These are phyloP conservation scores for Petaurus breviceps DNA, from an alignment of 2,113 vertebrate genomes.

Conservation along the genomic window DNA sequence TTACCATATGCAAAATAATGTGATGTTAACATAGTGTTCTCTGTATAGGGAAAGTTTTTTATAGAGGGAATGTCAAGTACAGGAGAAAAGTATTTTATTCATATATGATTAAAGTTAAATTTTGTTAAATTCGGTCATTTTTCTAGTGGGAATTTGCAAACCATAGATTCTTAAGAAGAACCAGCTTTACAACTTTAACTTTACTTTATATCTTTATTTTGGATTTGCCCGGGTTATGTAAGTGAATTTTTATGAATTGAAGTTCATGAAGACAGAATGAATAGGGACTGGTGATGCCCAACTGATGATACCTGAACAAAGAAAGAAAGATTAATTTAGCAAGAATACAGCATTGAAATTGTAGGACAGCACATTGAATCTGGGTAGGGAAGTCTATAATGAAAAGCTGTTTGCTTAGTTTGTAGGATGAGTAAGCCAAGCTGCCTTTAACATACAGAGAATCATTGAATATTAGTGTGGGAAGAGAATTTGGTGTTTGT, in stretches of 20 bases:
- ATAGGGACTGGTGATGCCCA: background rate
- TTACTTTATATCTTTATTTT: background rate
- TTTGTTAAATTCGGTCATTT: background rate
- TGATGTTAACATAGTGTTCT: background rate
- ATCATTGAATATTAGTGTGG: background rate
- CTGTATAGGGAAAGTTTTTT: background rate
- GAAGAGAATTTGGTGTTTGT: background rate
- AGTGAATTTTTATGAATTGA: background rate
- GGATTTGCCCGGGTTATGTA: background rate
- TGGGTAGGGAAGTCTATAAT: background rate
- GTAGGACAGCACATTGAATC: background rate
- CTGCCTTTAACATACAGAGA: background rate
- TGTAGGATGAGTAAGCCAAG: background rate
- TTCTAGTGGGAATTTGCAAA: background rate
- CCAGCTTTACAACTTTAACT: background rate
- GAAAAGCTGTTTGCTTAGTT: background rate
- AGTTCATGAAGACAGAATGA: background rate
- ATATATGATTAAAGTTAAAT: background rate
- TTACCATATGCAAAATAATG: background rate
- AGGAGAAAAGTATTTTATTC: background rate
- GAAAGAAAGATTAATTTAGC: background rate
- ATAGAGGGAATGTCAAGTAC: background rate
- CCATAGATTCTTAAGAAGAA: background rate
- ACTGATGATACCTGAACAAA: background rate
- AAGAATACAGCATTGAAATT: background rate